These are phyloP conservation scores for Saturnia pavonia DNA, from an alignment of 2,888 invertebrate species.

Conservation along the genomic window DNA sequence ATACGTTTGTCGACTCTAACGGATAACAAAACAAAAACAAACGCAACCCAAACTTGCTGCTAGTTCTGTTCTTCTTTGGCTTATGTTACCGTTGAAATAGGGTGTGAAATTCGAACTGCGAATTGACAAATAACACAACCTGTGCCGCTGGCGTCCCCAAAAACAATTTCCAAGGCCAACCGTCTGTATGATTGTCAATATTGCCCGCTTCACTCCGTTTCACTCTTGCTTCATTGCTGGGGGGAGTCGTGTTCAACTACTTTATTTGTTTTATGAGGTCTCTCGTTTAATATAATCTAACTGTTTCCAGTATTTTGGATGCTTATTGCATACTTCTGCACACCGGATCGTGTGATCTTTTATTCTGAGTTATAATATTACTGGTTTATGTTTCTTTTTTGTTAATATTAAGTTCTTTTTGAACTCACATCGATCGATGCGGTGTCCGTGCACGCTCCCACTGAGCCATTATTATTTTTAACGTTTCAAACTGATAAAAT, in stretches of 20 bases:
- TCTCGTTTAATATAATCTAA: neutral
- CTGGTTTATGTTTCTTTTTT: no score
- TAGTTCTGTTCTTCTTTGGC: no score
- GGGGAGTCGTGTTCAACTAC: neutral
- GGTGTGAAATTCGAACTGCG: no score
- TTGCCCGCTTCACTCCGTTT: neutral
- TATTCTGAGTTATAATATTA: neutral
- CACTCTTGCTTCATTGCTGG: neutral
- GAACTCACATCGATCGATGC: no score
- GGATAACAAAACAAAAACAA: no score
- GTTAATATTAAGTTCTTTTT: neutral
- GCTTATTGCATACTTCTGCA: neutral
- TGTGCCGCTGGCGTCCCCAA: neutral
- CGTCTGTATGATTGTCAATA: conserved; percentile 7
- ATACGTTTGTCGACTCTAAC: no score
- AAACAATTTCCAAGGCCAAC: neutral
- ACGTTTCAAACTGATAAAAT: no score
- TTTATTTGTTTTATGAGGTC: neutral
- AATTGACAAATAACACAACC: neutral
- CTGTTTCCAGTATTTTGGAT: no score
- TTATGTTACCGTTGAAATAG: neutral
- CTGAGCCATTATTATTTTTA: no score
- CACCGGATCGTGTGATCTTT: neutral
- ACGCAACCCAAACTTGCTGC: no score
- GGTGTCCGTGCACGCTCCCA: no score